A percentile compares a stretch with the other conserved stretches of the same genome.
Evolutionary conservation across 2,113 vertebrate genomes (phyloP).

Genomic region (Macaca mulatta): DNA sequence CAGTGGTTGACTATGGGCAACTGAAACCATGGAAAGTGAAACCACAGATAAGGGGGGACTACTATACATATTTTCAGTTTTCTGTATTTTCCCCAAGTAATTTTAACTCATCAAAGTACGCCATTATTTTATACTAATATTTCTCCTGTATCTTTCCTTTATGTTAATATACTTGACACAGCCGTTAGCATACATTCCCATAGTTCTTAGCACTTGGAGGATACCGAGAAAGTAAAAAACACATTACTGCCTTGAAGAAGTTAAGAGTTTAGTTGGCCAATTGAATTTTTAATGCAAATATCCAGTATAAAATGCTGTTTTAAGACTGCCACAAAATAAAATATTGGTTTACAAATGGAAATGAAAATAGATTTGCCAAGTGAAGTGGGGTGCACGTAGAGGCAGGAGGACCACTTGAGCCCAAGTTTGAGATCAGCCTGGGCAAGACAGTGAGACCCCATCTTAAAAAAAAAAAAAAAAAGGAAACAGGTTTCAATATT

Average conservation of each 20-base stretch:
- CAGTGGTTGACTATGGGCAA: neutral
- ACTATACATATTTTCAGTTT: neutral
- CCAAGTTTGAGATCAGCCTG: neutral
- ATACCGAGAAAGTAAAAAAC: slow-evolving; percentile 3
- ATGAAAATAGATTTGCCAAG: neutral
- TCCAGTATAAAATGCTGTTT: slow-evolving; percentile 20
- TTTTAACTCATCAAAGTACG: slow-evolving; percentile 9
- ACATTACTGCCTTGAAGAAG: slow-evolving; percentile 6
- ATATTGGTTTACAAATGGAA: neutral
- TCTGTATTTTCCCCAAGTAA: slow-evolving; percentile 2
- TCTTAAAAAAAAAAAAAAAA: neutral
- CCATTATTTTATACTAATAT: neutral
- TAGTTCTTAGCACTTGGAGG: neutral
- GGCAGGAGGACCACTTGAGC: neutral
- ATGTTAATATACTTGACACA: neutral
- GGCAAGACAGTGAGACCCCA: neutral
- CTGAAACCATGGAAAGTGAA: neutral
- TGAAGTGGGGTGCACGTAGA: neutral
- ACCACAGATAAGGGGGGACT: neutral
- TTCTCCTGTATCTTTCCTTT: slow-evolving; percentile 16
- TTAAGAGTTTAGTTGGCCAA: neutral
- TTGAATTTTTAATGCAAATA: slow-evolving; percentile 34
- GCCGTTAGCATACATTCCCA: neutral
- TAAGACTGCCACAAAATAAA: neutral
- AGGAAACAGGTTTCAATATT: neutral